These are phyloP conservation scores for Uloborus plumipes DNA, from an alignment of 2,888 invertebrate genomes.

Conservation along the genomic window DNA sequence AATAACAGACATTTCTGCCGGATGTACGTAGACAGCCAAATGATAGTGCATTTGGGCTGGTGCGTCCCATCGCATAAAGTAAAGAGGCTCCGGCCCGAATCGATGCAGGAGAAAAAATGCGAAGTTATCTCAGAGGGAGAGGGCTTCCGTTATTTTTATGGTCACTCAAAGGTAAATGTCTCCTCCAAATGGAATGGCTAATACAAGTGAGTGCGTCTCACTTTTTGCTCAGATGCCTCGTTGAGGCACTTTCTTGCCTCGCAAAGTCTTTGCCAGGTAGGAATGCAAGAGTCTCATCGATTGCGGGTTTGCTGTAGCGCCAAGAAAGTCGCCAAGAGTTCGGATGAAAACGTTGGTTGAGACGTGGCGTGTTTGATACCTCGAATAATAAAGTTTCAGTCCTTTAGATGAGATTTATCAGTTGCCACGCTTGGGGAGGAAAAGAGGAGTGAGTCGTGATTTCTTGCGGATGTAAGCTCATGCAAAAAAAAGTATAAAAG, in stretches of 20 bases:
- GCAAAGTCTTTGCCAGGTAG: constrained; percentile 45
- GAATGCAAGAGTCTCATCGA: constrained; percentile 54
- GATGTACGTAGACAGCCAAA: constrained; percentile 33
- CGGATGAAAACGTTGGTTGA: neutral
- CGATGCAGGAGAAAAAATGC: no score
- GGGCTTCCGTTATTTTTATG: constrained; percentile 51
- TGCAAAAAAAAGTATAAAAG: no score
- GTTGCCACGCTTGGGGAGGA: no score
- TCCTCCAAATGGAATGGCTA: constrained; percentile 57
- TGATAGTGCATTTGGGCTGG: constrained; percentile 47
- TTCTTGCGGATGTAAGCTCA: no score
- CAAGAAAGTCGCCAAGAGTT: constrained; percentile 26
- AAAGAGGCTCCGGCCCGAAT: constrained; percentile 7
- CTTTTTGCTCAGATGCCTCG: constrained; percentile 7
- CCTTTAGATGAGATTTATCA: no score
- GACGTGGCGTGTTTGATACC: neutral
- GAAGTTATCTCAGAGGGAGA: neutral
- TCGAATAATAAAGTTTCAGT: no score
- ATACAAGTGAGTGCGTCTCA: constrained; percentile 56
- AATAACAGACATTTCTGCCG: no score
- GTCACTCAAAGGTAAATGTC: constrained; percentile 62
- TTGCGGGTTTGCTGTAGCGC: constrained; percentile 27
- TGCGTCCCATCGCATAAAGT: constrained; percentile 12
- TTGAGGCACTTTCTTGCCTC: constrained; percentile 5
- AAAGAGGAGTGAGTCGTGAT: no score